phyloP scores from a whole-genome alignment of 64 coral and sea anemone genomes.

The Orbicella faveolata region DNA sequence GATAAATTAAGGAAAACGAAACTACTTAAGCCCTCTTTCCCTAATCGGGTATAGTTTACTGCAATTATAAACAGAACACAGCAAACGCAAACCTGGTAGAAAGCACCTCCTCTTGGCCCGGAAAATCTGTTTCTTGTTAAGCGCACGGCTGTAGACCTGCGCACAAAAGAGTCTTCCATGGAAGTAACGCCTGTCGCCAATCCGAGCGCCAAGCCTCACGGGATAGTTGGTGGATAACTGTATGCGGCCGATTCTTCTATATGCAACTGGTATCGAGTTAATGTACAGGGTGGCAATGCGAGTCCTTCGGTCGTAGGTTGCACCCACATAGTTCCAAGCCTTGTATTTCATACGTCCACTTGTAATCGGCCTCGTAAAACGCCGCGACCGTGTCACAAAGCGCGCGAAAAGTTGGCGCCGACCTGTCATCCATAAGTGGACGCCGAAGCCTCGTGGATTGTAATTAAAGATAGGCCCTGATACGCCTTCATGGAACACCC shows the following conservation, averaged over 20 bases:
- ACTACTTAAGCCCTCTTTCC: too few species aligned
- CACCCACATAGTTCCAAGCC: slow-evolving; percentile 83
- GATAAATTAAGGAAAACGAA: too few species aligned
- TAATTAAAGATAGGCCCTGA: slow-evolving; percentile 54
- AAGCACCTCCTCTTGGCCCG: slow-evolving; percentile 36
- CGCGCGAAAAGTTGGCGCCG: slow-evolving; percentile 40
- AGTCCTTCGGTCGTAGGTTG: slow-evolving; percentile 49
- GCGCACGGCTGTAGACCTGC: slow-evolving; percentile 58
- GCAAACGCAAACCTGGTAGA: slow-evolving; percentile 16
- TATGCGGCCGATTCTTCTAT: slow-evolving; percentile 53
- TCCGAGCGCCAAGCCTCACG: slow-evolving; percentile 66
- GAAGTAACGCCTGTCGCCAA: slow-evolving; percentile 53
- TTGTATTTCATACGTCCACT: slow-evolving; percentile 33
- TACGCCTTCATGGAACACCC: slow-evolving; percentile 49
- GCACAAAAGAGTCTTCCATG: slow-evolving; percentile 73
- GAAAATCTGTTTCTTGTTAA: slow-evolving; percentile 32
- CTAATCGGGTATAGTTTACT: too few species aligned
- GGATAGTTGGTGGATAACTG: slow-evolving; percentile 66
- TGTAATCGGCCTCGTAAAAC: slow-evolving; percentile 22
- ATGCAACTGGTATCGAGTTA: slow-evolving; percentile 47
- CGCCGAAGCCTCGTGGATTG: slow-evolving; percentile 22
- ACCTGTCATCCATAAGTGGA: slow-evolving; percentile 47
- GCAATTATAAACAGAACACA: not conserved
- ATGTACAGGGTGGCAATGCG: slow-evolving; percentile 61
- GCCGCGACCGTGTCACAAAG: slow-evolving; percentile 28